These are phyloP conservation scores for Eurystomus glaucurus DNA, from an alignment of 2,797 vertebrate species.

Conservation along the genomic window DNA sequence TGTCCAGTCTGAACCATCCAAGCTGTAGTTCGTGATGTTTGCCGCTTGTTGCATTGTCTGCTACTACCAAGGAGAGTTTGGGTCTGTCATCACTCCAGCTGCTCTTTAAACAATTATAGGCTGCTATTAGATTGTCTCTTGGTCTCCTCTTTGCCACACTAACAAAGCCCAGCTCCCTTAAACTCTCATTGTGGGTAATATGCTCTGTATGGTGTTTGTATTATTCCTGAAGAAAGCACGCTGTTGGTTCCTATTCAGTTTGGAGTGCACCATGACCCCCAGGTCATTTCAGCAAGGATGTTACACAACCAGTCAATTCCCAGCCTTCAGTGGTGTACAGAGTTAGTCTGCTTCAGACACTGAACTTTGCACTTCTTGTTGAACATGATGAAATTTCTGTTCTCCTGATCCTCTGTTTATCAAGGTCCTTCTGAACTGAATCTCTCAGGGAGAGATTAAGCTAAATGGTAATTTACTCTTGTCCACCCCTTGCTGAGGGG, in stretches of 20 bases:
- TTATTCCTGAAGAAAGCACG: neutral
- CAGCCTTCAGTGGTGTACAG: neutral
- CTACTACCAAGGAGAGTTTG: neutral
- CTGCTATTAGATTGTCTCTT: neutral
- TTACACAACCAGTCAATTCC: neutral
- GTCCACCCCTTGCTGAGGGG: neutral
- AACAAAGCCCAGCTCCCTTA: neutral
- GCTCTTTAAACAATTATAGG: neutral
- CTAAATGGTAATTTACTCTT: neutral
- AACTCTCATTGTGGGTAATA: neutral
- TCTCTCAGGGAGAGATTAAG: neutral
- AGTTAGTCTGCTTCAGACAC: neutral
- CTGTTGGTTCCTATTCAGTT: neutral
- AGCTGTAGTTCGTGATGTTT: neutral
- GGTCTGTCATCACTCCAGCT: neutral
- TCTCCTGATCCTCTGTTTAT: neutral
- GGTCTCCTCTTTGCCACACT: neutral
- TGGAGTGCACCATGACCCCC: neutral
- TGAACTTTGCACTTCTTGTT: neutral
- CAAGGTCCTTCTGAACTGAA: neutral
- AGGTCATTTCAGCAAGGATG: neutral
- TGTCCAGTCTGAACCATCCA: neutral
- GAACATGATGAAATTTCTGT: neutral
- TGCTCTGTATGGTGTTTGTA: neutral
- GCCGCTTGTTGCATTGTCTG: neutral